A percentile compares a stretch with the other conserved stretches of the same genome.
Evolutionary conservation across 2,888 invertebrate genomes (phyloP).

Genomic region (Falcaria lacertinaria): DNA sequence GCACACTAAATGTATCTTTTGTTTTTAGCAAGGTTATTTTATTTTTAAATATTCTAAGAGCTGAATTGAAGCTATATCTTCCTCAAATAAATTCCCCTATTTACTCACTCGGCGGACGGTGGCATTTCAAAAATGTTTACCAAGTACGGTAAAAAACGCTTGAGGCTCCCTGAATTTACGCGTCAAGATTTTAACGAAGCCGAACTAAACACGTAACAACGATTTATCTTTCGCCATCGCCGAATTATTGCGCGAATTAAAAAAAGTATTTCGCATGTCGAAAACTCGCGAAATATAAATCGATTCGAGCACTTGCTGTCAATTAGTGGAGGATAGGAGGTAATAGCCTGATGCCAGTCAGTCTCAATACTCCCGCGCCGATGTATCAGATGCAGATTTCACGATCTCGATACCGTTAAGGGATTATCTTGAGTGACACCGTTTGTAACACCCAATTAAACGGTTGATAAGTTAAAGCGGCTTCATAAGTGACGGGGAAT

Average conservation of each 20-base stretch:
- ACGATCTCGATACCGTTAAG: conserved; percentile 59
- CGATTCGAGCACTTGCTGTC: conserved; percentile 46
- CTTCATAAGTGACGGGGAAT: neutral
- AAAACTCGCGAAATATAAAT: conserved; percentile 49
- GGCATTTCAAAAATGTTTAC: neutral
- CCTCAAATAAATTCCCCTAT: neutral
- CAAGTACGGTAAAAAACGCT: conserved; percentile 1
- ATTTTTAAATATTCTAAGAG: no score
- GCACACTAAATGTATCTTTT: no score
- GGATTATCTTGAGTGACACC: conserved; percentile 65
- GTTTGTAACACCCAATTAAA: conserved; percentile 63
- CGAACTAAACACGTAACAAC: conserved; percentile 3
- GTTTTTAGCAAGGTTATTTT: no score
- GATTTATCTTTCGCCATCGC: conserved; percentile 2
- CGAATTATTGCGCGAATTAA: conserved; percentile 26
- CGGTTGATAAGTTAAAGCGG: conserved; percentile 40
- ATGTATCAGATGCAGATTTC: conserved; percentile 57
- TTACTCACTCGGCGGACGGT: neutral
- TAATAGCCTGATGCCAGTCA: conserved; percentile 40
- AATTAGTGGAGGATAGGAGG: conserved; percentile 49
- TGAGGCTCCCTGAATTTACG: conserved; percentile 1
- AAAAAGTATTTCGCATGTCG: conserved; percentile 31
- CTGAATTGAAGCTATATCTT: no score
- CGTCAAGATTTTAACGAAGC: conserved; percentile 1
- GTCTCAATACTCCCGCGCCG: conserved; percentile 20